These are phyloP conservation scores for Cyanoramphus novaezelandiae DNA, from an alignment of 2,113 vertebrate species.

Conservation along the genomic window DNA sequence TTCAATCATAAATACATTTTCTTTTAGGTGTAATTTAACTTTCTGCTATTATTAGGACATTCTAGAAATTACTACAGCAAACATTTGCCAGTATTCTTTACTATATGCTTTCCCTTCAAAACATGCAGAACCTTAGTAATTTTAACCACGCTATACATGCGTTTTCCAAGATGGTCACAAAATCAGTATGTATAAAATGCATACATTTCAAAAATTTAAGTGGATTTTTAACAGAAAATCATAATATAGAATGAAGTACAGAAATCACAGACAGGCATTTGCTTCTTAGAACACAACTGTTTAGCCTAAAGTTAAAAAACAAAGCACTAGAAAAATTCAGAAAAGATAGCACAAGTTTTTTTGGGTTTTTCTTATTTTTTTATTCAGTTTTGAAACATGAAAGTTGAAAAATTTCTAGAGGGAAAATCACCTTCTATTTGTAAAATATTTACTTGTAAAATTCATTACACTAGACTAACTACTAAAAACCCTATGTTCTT, in stretches of 20 bases:
- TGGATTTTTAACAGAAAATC: not conserved
- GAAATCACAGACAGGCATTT: not conserved
- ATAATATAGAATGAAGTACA: not conserved
- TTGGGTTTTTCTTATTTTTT: accelerated
- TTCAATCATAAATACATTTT: not conserved
- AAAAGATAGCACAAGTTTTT: not conserved
- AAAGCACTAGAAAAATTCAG: not conserved
- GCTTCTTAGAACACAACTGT: not conserved
- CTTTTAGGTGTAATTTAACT: not conserved
- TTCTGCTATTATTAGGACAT: not conserved
- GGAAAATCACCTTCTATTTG: not conserved
- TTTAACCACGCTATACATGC: not conserved
- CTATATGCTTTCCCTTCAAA: not conserved
- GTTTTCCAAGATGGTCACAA: not conserved
- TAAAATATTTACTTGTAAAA: not conserved
- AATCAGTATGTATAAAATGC: not conserved
- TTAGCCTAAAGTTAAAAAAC: not conserved
- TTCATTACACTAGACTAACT: not conserved
- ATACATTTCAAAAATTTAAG: not conserved
- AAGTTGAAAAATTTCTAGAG: not conserved
- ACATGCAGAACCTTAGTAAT: not conserved
- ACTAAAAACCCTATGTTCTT: not conserved
- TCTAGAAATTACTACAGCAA: not conserved
- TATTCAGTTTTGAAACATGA: not conserved
- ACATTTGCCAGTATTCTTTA: not conserved